Conservation (phyloP, 2,888 invertebrate genomes). For the Cloeon dipterum region DNA sequence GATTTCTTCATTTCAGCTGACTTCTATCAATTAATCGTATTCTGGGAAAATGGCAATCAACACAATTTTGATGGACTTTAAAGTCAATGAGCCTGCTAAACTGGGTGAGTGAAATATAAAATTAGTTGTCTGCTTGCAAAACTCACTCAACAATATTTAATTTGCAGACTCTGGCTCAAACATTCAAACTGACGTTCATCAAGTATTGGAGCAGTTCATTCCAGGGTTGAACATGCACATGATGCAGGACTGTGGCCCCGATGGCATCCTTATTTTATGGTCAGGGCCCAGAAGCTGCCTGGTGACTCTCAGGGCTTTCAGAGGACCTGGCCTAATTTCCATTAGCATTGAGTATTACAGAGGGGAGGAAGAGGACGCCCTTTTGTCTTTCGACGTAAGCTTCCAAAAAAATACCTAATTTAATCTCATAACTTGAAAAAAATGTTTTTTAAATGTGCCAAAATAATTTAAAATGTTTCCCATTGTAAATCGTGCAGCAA, state of each 20-base stretch:
- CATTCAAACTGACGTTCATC: background rate
- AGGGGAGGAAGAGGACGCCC: slow-evolving; percentile 44
- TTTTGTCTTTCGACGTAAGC: slow-evolving; percentile 54
- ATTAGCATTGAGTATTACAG: slow-evolving; percentile 66
- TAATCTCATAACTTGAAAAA: background rate
- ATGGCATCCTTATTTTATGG: background rate
- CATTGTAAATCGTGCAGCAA: slow-evolving; percentile 34
- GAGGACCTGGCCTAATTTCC: slow-evolving; percentile 47
- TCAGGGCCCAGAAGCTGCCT: slow-evolving; percentile 13
- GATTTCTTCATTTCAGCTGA: too few relatives aligned
- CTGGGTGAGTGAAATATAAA: background rate
- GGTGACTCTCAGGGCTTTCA: slow-evolving; percentile 46
- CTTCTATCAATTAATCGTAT: too few relatives aligned
- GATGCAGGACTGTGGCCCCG: background rate
- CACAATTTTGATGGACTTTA: slow-evolving; percentile 57
- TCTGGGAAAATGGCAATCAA: slow-evolving; percentile 41
- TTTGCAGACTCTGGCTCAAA: slow-evolving; percentile 1
- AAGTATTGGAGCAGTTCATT: background rate
- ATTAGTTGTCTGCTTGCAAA: background rate
- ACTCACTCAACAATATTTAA: too few relatives aligned
- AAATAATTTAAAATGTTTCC: too few relatives aligned
- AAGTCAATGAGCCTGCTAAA: slow-evolving; percentile 37
- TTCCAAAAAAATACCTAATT: background rate
- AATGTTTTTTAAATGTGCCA: too few relatives aligned
- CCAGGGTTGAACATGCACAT: background rate